Evolutionary conservation across 2,888 invertebrate species (phyloP).

Genomic region (Trichogramma evanescens): DNA sequence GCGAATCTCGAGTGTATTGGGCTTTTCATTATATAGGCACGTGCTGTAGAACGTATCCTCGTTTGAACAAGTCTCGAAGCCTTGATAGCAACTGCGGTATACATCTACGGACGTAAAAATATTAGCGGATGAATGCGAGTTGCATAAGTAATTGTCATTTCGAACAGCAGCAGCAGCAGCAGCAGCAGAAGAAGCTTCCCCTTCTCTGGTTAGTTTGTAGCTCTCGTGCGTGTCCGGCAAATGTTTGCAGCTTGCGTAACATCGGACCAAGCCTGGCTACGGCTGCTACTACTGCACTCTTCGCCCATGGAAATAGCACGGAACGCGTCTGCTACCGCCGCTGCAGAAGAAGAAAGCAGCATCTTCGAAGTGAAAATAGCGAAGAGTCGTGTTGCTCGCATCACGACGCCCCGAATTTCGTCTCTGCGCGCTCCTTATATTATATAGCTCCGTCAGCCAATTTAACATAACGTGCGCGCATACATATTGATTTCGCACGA

Average conservation of each 20-base stretch:
- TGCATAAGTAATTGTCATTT: slow-evolving; percentile 43
- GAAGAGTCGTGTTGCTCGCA: not conserved
- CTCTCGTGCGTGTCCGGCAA: not conserved
- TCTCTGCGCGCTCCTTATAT: no score
- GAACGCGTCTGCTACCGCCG: slow-evolving; percentile 9
- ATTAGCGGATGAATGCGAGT: slow-evolving; percentile 19
- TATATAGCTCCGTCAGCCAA: no score
- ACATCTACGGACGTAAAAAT: no score
- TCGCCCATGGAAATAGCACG: slow-evolving; percentile 16
- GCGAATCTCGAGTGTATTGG: no score
- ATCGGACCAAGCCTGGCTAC: not conserved
- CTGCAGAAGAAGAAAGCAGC: slow-evolving; percentile 7
- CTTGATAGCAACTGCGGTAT: no score
- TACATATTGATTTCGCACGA: no score
- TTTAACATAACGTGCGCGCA: no score
- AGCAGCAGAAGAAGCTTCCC: slow-evolving; percentile 20
- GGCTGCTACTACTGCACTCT: no score
- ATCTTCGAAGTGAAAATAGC: not conserved
- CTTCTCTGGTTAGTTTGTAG: not conserved
- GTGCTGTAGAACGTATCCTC: no score
- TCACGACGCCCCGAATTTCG: no score
- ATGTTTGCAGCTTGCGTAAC: slow-evolving; percentile 5
- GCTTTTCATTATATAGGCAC: no score
- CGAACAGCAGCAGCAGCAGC: slow-evolving; percentile 27
- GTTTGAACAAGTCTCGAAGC: no score